Conservation (phyloP, 2,113 vertebrate genomes). For the Clarias macrocephalus region DNA sequence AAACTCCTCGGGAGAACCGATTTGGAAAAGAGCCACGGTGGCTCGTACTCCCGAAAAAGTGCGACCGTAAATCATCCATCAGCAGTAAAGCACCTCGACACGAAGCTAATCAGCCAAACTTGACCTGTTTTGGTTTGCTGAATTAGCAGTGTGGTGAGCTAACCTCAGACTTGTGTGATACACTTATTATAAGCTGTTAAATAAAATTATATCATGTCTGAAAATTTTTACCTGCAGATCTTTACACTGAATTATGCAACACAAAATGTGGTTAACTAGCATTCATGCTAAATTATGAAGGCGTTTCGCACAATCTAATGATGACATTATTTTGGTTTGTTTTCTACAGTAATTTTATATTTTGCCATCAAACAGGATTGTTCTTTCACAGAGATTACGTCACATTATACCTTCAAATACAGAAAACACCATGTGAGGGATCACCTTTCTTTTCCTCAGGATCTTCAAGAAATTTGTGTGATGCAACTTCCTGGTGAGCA, state of each 20-base stretch:
- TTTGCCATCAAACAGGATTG: not conserved
- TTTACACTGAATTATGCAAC: no score
- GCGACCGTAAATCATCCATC: slow-evolving; percentile 52
- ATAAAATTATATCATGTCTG: no score
- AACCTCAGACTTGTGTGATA: not conserved
- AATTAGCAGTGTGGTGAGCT: not conserved
- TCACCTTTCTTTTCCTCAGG: not conserved
- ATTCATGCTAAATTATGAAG: no score
- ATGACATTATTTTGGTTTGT: no score
- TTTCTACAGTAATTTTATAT: no score
- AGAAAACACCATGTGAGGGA: not conserved
- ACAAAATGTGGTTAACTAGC: no score
- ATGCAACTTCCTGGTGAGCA: no score
- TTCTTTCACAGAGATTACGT: not conserved
- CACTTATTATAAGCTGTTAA: no score
- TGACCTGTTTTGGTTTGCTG: not conserved
- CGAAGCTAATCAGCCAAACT: not conserved
- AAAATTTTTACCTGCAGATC: no score
- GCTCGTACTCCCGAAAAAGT: slow-evolving; percentile 6
- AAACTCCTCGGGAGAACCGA: slow-evolving; percentile 7
- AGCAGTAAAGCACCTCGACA: slow-evolving; percentile 46
- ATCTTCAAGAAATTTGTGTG: not conserved
- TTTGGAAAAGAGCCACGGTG: slow-evolving; percentile 25
- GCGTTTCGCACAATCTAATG: no score
- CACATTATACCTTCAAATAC: not conserved